Base-by-base conservation (phyloP, 2,888 invertebrate species). In the Phyllotreta striolata region DNA sequence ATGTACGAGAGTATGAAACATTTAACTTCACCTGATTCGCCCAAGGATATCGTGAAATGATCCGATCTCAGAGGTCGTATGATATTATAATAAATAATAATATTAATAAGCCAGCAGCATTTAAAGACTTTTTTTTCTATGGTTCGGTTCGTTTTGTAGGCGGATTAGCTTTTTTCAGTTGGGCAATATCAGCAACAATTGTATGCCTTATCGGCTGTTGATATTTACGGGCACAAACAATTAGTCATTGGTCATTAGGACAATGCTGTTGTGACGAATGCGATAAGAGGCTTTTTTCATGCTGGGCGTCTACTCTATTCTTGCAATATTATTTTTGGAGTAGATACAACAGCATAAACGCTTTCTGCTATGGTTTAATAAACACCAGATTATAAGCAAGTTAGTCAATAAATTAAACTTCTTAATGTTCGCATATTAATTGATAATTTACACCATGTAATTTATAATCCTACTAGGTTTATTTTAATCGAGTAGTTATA, bases 161-260 rank as follows among this genome's bases (percentile, higher is more conserved):
- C 39, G 34, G 58, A 6, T 6, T 10, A 34, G 40, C 10, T 34
- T 40, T 24, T 58, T 47, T 47, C 49, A 49, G 34, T 14, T 49
- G 35, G 35, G 49, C 49, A 49, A 49, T 13, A 49, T 34, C 39
- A 8, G 47, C 47, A 12, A 34, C 37, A 57, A 47, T 24, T 47
- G 10, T 14, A 5, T 57, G 14, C 40, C 40, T 58, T 39, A 58
- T 58, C 49, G 47, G 10, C 10, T 24, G 24, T 38, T 14, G 46
- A 57, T 46, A 39, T 44, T 57, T 44, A n/a, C 44, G 44, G 10
- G 34, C 35, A 35, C 34, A 57, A 57, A 46, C 46, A 57, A 57
- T 57, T 57, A 57, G 56, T 57, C 38, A 57, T 38, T 38, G 56
- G 12, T 35, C 10, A 24, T 24, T 24, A 35, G 12, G 6, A 13